Evolutionary conservation across 2,888 invertebrate genomes (phyloP).

Genomic region (Elysia crispata): DNA sequence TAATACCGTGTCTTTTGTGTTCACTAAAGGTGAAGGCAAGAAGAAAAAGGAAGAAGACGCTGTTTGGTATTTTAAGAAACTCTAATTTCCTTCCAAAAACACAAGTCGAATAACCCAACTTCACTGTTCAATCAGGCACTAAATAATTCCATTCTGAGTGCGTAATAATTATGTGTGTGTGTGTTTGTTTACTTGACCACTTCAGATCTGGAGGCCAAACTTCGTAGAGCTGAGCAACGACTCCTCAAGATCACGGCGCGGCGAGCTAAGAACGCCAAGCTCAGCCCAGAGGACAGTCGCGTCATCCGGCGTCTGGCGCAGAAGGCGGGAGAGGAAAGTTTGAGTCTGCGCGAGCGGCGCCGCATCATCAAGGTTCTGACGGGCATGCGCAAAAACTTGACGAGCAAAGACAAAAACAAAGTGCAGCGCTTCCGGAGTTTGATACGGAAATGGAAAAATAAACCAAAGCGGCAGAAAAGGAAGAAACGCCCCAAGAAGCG

Average conservation of each 20-base stretch:
- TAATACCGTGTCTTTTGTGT: too few species aligned
- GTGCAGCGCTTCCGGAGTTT: conserved; percentile 54
- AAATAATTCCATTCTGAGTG: too few species aligned
- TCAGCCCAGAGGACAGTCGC: conserved; percentile 48
- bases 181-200: background rate
- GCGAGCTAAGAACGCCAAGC: conserved; percentile 46
- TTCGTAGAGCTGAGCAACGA: conserved; percentile 52
- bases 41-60: too few species aligned
- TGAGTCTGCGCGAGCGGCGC: conserved; percentile 50
- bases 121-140: too few species aligned
- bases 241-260: conserved; percentile 52
- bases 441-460: conserved; percentile 38
- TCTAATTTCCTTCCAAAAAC: too few species aligned
- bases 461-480: background rate
- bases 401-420: conserved; percentile 54
- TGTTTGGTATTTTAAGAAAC: too few species aligned
- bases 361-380: conserved; percentile 54
- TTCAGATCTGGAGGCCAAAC: conserved; percentile 49
- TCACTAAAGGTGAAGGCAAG: too few species aligned
- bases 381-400: conserved; percentile 49
- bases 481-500: conserved; percentile 28
- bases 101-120: too few species aligned
- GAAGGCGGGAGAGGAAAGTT: conserved; percentile 39
- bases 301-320: conserved; percentile 47
- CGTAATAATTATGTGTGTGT: too few species aligned